Evolutionary conservation across 2,888 invertebrate species (phyloP), one percentile per base, ranked within the genome.

Genomic region (Aspidiotus destructor): DNA sequence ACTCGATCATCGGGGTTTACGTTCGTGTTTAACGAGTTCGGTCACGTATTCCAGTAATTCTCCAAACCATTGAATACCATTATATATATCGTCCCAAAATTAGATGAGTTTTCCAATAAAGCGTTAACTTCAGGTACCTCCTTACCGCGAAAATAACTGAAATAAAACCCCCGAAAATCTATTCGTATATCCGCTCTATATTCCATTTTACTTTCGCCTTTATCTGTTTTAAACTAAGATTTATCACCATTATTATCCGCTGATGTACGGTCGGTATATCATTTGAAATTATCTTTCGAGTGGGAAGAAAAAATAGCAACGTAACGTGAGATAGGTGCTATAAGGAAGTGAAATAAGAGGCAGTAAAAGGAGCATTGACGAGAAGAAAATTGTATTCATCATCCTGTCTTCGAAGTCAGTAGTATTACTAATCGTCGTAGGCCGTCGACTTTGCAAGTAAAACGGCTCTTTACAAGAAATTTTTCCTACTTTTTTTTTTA

Each of bases 1-100:
- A 63, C 63, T 60, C 63, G 41, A 28, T 28, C 28, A 28, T 28
- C 11, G 13, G 11, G 41, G 53, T 55, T 40, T 65, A 13, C 10
- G 15, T 17, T 53, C 53, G 44, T 54, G 17, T 17, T 63, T 42
- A 42, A 54, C 17, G 17, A 65, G 55, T 65, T 58, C 54, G 55
- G 57, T 65, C 65, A 65, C 65, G 65, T 65, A 65, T 57, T 42
- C 41, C 44, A 44, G 65, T 65, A 65, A 65, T 65, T 65, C 65
- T 65, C 65, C 54, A 57, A 65, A 65, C 65, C 65, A 65, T 65
- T 65, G 65, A 65, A 65, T 65, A 65, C 65, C 65, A 65, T 65
- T 65, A 65, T 64, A 64, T 65, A 65, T 55, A 11, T 54, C 57
- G 57, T 65, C 28, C 42, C 55, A 44, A 57, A 65, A 65, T 65